Conservation (phyloP, 2,888 invertebrate genomes). For the Eupithecia exiguata region DNA sequence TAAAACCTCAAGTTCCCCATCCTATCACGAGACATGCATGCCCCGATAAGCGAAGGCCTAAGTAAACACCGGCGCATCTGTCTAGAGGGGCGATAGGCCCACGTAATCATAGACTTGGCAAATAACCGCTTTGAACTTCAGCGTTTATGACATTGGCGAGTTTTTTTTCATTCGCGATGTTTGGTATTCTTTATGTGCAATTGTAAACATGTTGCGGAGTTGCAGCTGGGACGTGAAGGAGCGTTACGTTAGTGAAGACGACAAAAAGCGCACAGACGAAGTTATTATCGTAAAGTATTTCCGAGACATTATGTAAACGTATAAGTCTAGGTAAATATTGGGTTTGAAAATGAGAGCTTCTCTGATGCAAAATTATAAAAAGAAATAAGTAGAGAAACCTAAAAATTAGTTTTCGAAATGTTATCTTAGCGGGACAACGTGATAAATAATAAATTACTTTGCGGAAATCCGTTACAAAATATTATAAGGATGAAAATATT, state of each 20-base stretch:
- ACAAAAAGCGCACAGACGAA: not conserved
- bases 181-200: constrained; percentile 11
- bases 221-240: constrained; percentile 12
- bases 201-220: constrained; percentile 1
- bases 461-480: too few relatives aligned
- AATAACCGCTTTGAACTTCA: constrained; percentile 47
- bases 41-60: constrained; percentile 73
- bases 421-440: not conserved
- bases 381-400: too few relatives aligned
- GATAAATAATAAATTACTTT: too few relatives aligned
- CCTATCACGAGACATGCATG: constrained; percentile 69
- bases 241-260: not conserved
- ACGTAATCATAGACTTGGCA: constrained; percentile 55
- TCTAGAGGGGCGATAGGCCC: constrained; percentile 52
- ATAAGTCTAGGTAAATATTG: not conserved
- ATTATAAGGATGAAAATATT: too few relatives aligned
- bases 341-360: not conserved
- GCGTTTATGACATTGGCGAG: constrained; percentile 29
- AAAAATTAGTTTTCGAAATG: too few relatives aligned
- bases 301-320: not conserved
- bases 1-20: constrained; percentile 41
- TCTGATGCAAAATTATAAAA: not conserved
- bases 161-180: constrained; percentile 13
- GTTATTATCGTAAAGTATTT: not conserved
- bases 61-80: constrained; percentile 80